phyloP scores from a whole-genome alignment of 2,888 invertebrate genomes.

The Deilephila elpenor region DNA sequence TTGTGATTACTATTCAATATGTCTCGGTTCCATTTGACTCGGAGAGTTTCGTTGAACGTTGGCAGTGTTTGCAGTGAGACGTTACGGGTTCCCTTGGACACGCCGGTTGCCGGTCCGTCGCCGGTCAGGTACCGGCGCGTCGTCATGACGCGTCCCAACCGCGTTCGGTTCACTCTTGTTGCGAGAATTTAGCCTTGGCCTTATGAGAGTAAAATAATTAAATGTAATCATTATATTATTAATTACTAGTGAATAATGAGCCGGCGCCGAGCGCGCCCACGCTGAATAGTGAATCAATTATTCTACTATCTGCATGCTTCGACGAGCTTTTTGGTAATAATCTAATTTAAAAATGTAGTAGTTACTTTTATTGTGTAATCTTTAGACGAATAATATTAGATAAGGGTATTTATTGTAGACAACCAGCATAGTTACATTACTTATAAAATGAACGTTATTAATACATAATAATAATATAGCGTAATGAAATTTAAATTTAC shows the following conservation, averaged over 20 bases:
- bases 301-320: constrained; percentile 84
- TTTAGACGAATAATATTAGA: constrained; percentile 79
- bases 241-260: constrained; percentile 68
- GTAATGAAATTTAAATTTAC: constrained; percentile 75
- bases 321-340: constrained; percentile 85
- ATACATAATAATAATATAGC: constrained; percentile 80
- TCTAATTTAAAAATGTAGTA: constrained; percentile 82
- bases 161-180: constrained; percentile 79
- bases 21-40: constrained; percentile 41
- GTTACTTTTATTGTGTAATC: constrained; percentile 83
- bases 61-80: constrained; percentile 41
- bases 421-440: constrained; percentile 81
- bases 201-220: constrained; percentile 83
- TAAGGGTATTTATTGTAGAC: constrained; percentile 84
- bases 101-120: constrained; percentile 14
- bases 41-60: constrained; percentile 46
- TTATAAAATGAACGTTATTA: constrained; percentile 77
- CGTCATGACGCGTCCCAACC: constrained; percentile 47
- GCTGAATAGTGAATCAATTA: constrained; percentile 81
- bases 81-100: constrained; percentile 46
- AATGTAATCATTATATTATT: constrained; percentile 79
- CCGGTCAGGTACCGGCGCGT: not conserved
- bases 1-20: constrained; percentile 51
- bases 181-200: constrained; percentile 85
- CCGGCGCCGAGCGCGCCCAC: constrained; percentile 73